Base-by-base conservation (phyloP, 2,113 vertebrate species). In the Axis porcinus region DNA sequence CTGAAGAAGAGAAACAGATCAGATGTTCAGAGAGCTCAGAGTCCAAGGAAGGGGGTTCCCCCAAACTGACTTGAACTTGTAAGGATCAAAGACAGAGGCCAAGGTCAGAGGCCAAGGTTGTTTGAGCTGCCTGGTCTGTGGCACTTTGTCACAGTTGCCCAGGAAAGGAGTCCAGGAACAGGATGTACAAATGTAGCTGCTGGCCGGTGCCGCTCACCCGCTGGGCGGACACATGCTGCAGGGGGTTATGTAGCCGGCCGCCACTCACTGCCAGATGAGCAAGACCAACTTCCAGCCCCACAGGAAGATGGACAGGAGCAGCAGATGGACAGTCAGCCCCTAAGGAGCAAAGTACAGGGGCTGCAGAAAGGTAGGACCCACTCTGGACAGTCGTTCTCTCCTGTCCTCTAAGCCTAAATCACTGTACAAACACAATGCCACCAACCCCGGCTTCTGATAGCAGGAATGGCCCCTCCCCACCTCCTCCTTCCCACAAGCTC, bases 181-280 rank as follows among this genome's bases (percentile, higher is more conserved):
- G 45, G 64, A 21, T 25, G 79, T 54, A 54, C 79, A 54, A 25
- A 36, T 40, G 64, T 9, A 14, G 74, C 27, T 4, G 5, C 36
- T 15, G 30, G 40, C 81, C 1, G 7, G 1, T 19, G 23, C 52
- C 0, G 2, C 2, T 58, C 30, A 21, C 57, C 0, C 0, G 0
- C 54, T 11, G 9, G 45, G 54, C 4, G 0, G 7, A 36, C 43
- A 25, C 2, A 23, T 5, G 25, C 19, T 10, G 3, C 76, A 36
- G 93, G 57, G 85, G 0, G 47, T 27, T 4, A 17, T 1, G 0
- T 5, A 55, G 60, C 45, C 6, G 4, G 52, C 16, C 10, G 7
- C 0, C 0, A 12, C 7, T n/a, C 30, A 8, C 9, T 6, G 23
- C 52, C 1, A 1, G 21, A 33, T 1, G 12, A 70, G 27, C 1